Evolutionary conservation across 2,888 invertebrate genomes (phyloP), one percentile per base, ranked within the genome.

Genomic region (Trissolcus japonicus): DNA sequence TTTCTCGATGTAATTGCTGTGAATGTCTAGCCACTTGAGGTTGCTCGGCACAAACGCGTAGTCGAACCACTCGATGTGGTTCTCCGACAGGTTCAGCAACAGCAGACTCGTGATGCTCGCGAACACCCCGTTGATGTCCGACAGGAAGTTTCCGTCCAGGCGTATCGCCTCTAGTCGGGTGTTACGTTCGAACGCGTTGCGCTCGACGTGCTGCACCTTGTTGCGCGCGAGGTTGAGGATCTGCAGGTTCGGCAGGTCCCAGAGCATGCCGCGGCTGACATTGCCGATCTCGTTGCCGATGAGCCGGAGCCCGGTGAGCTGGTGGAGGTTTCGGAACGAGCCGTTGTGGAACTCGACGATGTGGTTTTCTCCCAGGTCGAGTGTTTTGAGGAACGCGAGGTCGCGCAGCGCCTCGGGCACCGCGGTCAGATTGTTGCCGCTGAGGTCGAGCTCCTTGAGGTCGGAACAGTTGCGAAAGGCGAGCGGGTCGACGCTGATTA

Each of bases 301-400:
- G 84, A 98, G 88, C 63, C 97, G 92, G 72, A 98, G 90, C 16
- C 96, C 95, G 66, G 95, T 96, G 81, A 98, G 91, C 89, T 96
- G 95, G 83, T 94, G 93, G 63, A 98, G 91, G 87, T 96, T 95
- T 86, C 93, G 93, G 86, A 98, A 95, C 2, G 96, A 95, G 69
- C 95, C 95, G 85, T 96, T 96, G 85, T 92, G 93, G 81, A 98
- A 94, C 62, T 92, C 92, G 48, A 93, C 93, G 84, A 98, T 95
- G 89, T 95, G 94, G 90, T 98, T 98, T 90, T 97, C 96, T 59
- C 96, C 97, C 84, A 98, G 91, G 89, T 97, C 96, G 63, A 98
- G 91, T 0, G 95, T 95, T 89, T 96, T 95, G 79, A 98, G 90
- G 88, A 96, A 94, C 57, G 94, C 92, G 67, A 96, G 90, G 85